Percentiles rank a stretch among this genome's conserved stretches.
Conservation (phyloP, 2,113 vertebrate genomes). For the Hemibates koningsi region DNA sequence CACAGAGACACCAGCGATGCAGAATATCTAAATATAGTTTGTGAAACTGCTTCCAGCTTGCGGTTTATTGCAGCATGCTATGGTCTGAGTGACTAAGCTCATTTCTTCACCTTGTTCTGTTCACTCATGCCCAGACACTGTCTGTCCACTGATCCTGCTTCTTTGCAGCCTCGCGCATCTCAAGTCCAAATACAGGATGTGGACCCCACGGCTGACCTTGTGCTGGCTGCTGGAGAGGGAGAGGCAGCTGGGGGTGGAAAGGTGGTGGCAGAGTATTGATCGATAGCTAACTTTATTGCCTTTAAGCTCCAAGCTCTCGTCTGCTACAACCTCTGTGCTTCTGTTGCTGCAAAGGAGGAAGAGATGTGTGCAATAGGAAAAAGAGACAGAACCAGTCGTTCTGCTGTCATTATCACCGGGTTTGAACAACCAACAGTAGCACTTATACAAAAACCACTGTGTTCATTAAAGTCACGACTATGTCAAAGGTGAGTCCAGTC, state of each 20-base stretch:
- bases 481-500: not conserved
- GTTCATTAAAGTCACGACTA: not conserved
- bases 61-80: not conserved
- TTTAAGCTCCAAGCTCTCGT: not conserved
- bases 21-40: not conserved
- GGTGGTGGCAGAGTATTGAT: slow-evolving; percentile 24
- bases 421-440: not conserved
- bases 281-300: slow-evolving; percentile 26
- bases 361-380: not conserved
- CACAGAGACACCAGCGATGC: not conserved
- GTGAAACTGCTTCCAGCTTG: not conserved
- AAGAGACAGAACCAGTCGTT: not conserved
- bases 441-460: not conserved
- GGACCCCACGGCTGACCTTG: slow-evolving; percentile 24
- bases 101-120: slow-evolving; percentile 6
- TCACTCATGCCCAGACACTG: slow-evolving; percentile 33
- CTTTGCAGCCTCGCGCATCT: not conserved
- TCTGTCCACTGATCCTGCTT: not conserved
- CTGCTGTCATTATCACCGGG: not conserved
- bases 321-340: not conserved
- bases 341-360: not conserved
- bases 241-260: not conserved
- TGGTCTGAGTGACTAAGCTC: slow-evolving; percentile 23
- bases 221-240: slow-evolving; percentile 1
- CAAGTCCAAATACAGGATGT: not conserved